A percentile compares a stretch with the other conserved stretches of the same genome.
phyloP scores from a whole-genome alignment of 2,888 invertebrate species.

The Drosophila stalkeri region DNA sequence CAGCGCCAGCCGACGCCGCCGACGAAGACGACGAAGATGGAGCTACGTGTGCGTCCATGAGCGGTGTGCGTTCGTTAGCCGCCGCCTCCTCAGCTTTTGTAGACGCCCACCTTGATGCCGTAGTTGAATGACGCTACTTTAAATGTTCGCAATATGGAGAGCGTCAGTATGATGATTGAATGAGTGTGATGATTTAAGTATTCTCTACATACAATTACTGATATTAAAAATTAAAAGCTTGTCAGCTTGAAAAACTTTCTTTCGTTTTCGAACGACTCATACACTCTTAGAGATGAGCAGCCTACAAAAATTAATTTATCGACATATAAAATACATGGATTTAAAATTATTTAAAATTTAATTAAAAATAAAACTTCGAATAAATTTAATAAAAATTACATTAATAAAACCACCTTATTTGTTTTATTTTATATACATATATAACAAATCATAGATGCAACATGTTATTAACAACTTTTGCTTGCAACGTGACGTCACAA shows the following conservation, averaged over 20 bases:
- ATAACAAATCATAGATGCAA: neutral
- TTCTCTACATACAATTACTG: constrained; percentile 52
- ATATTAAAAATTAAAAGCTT: constrained; percentile 19
- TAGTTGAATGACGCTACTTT: constrained; percentile 53
- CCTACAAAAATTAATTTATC: constrained; percentile 15
- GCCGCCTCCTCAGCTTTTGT: constrained; percentile 67
- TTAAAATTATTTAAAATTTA: too few relatives aligned
- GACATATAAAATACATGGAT: neutral
- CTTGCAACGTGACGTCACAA: constrained; percentile 3
- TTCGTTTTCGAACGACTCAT: constrained; percentile 56
- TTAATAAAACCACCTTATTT: neutral
- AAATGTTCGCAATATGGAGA: constrained; percentile 47
- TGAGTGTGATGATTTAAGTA: constrained; percentile 29
- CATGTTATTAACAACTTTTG: neutral
- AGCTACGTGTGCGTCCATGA: constrained; percentile 92
- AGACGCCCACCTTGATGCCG: constrained; percentile 67
- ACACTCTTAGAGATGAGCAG: constrained; percentile 36
- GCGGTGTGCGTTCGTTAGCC: constrained; percentile 89
- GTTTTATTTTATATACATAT: too few relatives aligned
- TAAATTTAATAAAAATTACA: neutral
- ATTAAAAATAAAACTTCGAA: neutral
- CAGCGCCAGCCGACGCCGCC: constrained; percentile 26
- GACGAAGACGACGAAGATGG: constrained; percentile 45
- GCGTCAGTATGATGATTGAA: constrained; percentile 39
- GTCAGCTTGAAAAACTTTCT: constrained; percentile 43